A percentile compares a stretch with the other conserved stretches of the same genome.
These are phyloP conservation scores for Phrynocephalus forsythii DNA, from an alignment of 2,797 vertebrate genomes.

Conservation along the genomic window DNA sequence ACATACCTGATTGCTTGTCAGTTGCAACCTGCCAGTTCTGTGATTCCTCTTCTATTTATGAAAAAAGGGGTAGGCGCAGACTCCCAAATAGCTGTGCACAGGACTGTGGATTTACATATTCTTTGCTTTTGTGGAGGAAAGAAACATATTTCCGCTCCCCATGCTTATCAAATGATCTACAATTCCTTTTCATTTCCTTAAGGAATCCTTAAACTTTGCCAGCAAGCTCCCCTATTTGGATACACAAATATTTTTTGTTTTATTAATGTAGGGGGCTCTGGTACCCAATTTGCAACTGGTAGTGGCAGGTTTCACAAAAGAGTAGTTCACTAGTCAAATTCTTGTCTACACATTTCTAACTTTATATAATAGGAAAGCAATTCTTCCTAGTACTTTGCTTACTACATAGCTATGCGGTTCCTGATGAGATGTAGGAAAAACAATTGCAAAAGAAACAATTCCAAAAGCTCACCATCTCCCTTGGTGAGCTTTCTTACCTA, in stretches of 20 bases:
- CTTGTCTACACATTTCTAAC: neutral
- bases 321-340: constrained; percentile 4
- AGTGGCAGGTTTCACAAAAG: neutral
- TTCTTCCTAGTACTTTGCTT: constrained; percentile 29
- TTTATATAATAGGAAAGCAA: constrained; percentile 64
- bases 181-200: neutral
- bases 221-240: neutral
- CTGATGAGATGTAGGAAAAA: constrained; percentile 55
- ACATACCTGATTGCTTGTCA: no score
- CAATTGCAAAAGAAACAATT: constrained; percentile 57
- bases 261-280: neutral
- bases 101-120: neutral
- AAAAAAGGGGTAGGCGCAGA: no score
- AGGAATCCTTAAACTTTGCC: neutral
- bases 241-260: neutral
- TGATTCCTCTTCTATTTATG: no score
- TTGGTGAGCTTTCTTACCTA: constrained; percentile 61
- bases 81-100: neutral
- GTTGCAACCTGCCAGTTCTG: no score
- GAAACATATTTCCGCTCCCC: neutral
- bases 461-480: constrained; percentile 27
- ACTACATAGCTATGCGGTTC: constrained; percentile 39
- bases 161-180: neutral
- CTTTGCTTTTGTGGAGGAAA: neutral
- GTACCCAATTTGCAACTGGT: neutral